These are phyloP conservation scores for Dicerorhinus sumatrensis DNA, from an alignment of 2,113 vertebrate genomes.

Conservation along the genomic window DNA sequence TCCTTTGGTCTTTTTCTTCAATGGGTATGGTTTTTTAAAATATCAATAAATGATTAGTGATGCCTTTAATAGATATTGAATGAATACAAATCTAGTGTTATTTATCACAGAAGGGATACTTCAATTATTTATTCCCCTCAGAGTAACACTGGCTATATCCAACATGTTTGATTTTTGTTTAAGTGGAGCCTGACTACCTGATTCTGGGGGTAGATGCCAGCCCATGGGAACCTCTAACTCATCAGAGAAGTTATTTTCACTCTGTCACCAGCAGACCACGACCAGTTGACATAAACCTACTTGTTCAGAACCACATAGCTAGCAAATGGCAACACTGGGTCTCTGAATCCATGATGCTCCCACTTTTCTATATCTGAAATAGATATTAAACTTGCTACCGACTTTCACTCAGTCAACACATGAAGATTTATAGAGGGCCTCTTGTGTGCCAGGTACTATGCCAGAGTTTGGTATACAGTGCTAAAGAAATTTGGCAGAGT, in stretches of 20 bases:
- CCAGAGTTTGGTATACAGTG: neutral
- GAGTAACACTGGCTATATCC: neutral
- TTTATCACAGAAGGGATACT: conserved; percentile 66
- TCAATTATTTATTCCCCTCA: conserved; percentile 54
- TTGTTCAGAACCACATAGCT: neutral
- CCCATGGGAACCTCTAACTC: neutral
- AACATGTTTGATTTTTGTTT: neutral
- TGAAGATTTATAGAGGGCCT: neutral
- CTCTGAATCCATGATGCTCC: neutral
- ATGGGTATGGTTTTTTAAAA: conserved; percentile 60
- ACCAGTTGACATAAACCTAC: neutral
- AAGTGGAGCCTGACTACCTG: neutral
- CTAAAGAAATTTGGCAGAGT: neutral
- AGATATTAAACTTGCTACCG: neutral
- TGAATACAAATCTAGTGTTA: conserved; percentile 55
- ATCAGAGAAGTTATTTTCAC: neutral
- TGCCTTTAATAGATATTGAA: conserved; percentile 74
- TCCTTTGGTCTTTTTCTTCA: conserved; percentile 44
- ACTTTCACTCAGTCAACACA: neutral
- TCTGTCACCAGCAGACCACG: neutral
- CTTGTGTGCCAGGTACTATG: neutral
- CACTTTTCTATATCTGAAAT: neutral
- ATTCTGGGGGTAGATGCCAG: neutral
- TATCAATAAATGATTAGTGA: conserved; percentile 68
- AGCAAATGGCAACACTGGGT: neutral